Percentiles rank a stretch among this genome's conserved stretches.
Conservation (phyloP, 1,140 invertebrate species). For the Globodera rostochiensis region DNA sequence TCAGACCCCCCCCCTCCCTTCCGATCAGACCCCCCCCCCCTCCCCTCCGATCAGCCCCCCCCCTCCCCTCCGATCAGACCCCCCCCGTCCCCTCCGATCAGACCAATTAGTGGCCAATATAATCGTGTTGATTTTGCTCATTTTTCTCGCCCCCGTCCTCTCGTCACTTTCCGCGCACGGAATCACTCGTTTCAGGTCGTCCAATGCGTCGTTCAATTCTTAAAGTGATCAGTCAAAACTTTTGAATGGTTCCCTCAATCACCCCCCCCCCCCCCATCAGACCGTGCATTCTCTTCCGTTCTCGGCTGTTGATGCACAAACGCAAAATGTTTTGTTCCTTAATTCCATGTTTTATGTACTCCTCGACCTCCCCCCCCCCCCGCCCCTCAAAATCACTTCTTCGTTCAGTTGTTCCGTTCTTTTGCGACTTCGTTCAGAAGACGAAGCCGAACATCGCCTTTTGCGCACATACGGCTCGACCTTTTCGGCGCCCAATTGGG, state of each 20-base stretch:
- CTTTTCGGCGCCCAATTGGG: constrained; percentile 24
- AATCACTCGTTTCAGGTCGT: constrained; percentile 82
- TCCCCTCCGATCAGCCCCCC: background rate
- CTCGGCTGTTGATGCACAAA: constrained; percentile 88
- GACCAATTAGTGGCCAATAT: constrained; percentile 76
- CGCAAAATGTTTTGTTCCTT: constrained; percentile 69
- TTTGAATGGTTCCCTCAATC: background rate
- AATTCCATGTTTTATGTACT: background rate
- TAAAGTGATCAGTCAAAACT: constrained; percentile 75
- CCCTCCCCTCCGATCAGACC: background rate
- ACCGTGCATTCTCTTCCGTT: constrained; percentile 87
- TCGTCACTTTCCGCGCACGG: constrained; percentile 58
- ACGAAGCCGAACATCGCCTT: constrained; percentile 27
- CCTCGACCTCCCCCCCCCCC: background rate
- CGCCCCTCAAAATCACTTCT: constrained; percentile 10
- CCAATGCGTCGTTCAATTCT: constrained; percentile 91
- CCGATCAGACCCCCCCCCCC: constrained; percentile 15
- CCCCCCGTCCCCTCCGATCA: background rate
- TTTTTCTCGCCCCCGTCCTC: constrained; percentile 88
- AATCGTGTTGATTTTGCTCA: constrained; percentile 98
- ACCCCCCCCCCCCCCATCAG: constrained; percentile 5
- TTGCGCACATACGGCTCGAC: constrained; percentile 41
- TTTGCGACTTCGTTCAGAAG: constrained; percentile 32
- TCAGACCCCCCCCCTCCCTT: no score
- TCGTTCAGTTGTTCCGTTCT: constrained; percentile 31